phyloP scores from a whole-genome alignment of 2,888 invertebrate genomes.

The Oegoconia quadripuncta region DNA sequence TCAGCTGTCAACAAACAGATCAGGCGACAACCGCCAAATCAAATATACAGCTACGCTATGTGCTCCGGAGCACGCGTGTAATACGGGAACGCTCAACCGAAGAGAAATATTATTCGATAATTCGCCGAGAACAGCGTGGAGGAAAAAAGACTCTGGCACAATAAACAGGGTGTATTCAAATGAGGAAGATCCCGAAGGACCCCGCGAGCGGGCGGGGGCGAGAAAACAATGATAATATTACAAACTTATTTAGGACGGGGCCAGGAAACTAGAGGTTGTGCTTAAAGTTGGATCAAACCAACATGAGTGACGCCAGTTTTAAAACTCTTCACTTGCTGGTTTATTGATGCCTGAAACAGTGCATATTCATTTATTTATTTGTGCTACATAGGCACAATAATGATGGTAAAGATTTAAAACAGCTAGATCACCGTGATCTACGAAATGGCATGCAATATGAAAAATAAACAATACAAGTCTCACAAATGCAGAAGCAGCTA shows the following conservation, averaged over 20 bases:
- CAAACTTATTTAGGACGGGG: constrained; percentile 65
- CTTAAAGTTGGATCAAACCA: too few relatives aligned
- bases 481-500: too few relatives aligned
- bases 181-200: constrained; percentile 48
- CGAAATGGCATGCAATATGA: too few relatives aligned
- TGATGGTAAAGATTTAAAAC: too few relatives aligned
- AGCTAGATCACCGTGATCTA: too few relatives aligned
- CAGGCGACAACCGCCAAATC: constrained; percentile 46
- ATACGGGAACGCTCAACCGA: constrained; percentile 53
- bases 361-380: too few relatives aligned
- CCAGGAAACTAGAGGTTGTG: constrained; percentile 32
- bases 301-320: too few relatives aligned
- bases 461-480: too few relatives aligned
- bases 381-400: too few relatives aligned
- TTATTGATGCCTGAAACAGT: too few relatives aligned
- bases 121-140: constrained; percentile 49
- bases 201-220: constrained; percentile 31
- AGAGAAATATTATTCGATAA: constrained; percentile 65
- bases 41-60: constrained; percentile 37
- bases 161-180: constrained; percentile 74
- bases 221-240: constrained; percentile 73
- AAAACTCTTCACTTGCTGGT: too few relatives aligned
- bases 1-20: too few relatives aligned
- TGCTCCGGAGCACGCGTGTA: constrained; percentile 28
- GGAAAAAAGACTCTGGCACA: constrained; percentile 52